Evolutionary conservation across 2,113 vertebrate species (phyloP).

Genomic region (Mirza zaza): DNA sequence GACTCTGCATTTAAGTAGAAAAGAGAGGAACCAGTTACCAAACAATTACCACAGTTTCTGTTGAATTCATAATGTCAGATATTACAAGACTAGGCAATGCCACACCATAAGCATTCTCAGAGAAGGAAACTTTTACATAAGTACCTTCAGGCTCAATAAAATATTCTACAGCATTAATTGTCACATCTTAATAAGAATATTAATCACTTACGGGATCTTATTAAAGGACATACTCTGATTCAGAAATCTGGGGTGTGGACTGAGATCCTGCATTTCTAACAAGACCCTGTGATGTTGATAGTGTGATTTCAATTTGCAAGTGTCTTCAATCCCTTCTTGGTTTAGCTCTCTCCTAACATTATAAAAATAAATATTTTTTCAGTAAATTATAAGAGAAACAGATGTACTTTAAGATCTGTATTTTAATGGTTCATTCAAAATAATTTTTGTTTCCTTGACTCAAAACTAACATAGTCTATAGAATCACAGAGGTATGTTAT

Average conservation of each 20-base stretch:
- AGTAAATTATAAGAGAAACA: not conserved
- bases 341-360: not conserved
- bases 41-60: not conserved
- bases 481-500: not conserved
- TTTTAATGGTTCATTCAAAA: not conserved
- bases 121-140: not conserved
- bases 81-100: not conserved
- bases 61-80: not conserved
- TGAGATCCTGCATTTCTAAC: not conserved
- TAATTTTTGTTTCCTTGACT: not conserved
- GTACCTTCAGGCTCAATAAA: not conserved
- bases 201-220: not conserved
- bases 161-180: not conserved
- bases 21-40: not conserved
- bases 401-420: not conserved
- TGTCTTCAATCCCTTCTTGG: not conserved
- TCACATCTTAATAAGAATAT: not conserved
- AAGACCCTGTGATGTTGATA: not conserved
- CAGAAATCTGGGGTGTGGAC: not conserved
- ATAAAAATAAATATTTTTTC: not conserved
- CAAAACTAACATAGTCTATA: not conserved
- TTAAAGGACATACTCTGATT: not conserved
- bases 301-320: not conserved
- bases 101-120: not conserved
- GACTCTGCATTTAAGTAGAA: not conserved